phyloP scores from a whole-genome alignment of 1,140 invertebrate species.

The fruit fly (Drosophila melanogaster) region Release_6_plus_ISO1_MT NC_004354.4:13816501-13817000 shows the following conservation, averaged over 20 bases:
- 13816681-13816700: slow-evolving; percentile 14
- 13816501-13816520: slow-evolving; percentile 30
- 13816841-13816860: slow-evolving; percentile 22
- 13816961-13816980: no score
- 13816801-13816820: neutral
- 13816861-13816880: neutral
- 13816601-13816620: slow-evolving; percentile 20
- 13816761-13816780: slow-evolving; percentile 42
- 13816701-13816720: slow-evolving; percentile 20
- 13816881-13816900: slow-evolving; percentile 11
- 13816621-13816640: slow-evolving; percentile 8
- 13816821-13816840: slow-evolving; percentile 40
- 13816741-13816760: slow-evolving; percentile 21
- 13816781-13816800: slow-evolving; percentile 8
- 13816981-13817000: neutral
- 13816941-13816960: neutral
- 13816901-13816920: slow-evolving; percentile 7
- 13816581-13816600: slow-evolving; percentile 36
- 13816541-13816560: slow-evolving; percentile 41
- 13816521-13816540: slow-evolving; percentile 43
- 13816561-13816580: slow-evolving; percentile 4
- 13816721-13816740: slow-evolving; percentile 41
- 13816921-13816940: neutral
- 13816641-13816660: neutral
- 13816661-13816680: slow-evolving; percentile 30